A percentile compares a stretch with the other conserved stretches of the same genome.
Conservation (phyloP, 2,113 vertebrate genomes). For the Suncus etruscus region DNA sequence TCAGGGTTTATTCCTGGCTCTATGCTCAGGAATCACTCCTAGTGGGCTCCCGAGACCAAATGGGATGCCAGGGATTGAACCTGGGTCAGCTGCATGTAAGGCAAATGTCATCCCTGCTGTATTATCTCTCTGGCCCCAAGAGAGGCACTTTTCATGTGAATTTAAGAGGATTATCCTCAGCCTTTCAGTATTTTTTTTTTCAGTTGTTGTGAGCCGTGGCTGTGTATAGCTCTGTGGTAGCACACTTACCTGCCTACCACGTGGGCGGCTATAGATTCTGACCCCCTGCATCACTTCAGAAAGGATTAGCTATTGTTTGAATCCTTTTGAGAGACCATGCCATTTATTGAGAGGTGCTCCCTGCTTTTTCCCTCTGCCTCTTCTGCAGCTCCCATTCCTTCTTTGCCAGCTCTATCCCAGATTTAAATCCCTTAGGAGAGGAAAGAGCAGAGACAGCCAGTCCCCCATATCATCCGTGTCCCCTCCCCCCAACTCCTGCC, state of each 20-base stretch:
- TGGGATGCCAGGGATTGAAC: no score
- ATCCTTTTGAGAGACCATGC: not conserved
- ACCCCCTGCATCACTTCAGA: no score
- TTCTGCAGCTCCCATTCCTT: not conserved
- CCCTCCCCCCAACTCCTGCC: constrained; percentile 57
- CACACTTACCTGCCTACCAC: no score
- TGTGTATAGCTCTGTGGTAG: no score
- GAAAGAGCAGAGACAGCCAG: not conserved
- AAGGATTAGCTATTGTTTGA: not conserved
- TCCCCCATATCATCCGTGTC: no score
- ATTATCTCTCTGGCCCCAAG: no score
- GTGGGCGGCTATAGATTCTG: no score
- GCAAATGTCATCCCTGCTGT: no score
- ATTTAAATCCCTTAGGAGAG: constrained; percentile 49
- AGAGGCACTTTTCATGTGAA: not conserved
- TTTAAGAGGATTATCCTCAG: not conserved
- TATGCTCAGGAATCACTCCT: no score
- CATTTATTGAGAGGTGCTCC: not conserved
- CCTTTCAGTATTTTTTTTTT: not conserved
- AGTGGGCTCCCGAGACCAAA: no score
- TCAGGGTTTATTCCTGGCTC: no score
- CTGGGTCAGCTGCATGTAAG: no score
- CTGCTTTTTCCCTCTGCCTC: not conserved
- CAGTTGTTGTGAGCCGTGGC: not conserved
- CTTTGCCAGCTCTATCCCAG: constrained; percentile 16